Base-by-base conservation (phyloP, 2,113 vertebrate genomes). In the Platichthys stellatus region DNA sequence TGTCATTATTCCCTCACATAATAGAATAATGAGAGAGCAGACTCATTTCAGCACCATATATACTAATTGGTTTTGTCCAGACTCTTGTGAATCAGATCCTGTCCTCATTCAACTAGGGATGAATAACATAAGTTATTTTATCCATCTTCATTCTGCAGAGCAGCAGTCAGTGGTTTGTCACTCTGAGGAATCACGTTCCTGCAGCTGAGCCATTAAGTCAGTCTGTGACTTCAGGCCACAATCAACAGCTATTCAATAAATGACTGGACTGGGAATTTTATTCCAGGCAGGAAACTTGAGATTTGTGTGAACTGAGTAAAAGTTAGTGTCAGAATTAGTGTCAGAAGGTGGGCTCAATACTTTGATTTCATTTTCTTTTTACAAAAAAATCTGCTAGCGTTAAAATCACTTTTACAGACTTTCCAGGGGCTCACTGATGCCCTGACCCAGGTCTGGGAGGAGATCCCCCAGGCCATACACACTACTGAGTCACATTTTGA, bases 41-140 rank as follows among this genome's bases (percentile, higher is more conserved):
- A 43, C 40, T 43, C 2, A 12, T 1, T 3, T 43, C 40, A 43
- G 11, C 14, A 23, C 23, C 5, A 28, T 45, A 28, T 45, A 28
- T 4, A 21, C 9, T 28, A 20, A 57, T 47, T 3, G 24, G 12
- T 58, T 28, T 31, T 8, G 18, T 17, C 45, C 43, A 20, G 56
- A 61, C 74, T 54, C 28, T 12, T 38, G 14, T 23, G 62, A 67
- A 65, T 79, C 71, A 75, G 38, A 84, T 72, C 67, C 67, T 67
- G 67, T n/a, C 23, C 35, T 5, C 35, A 63, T n/a, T 57, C 58
- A 54, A 13, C n/a, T 2, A 69, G 45, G 21, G 12, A 71, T 60
- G 63, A 80, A 72, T 47, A 71, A 59, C 11, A 62, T 5, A 10
- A 59, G 23, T 18, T 70, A 76, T 79, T 68, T 28, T 23, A 4